These are phyloP conservation scores for Brachypodius melanocephalos DNA, from an alignment of 2,113 vertebrate genomes.

Conservation along the genomic window DNA sequence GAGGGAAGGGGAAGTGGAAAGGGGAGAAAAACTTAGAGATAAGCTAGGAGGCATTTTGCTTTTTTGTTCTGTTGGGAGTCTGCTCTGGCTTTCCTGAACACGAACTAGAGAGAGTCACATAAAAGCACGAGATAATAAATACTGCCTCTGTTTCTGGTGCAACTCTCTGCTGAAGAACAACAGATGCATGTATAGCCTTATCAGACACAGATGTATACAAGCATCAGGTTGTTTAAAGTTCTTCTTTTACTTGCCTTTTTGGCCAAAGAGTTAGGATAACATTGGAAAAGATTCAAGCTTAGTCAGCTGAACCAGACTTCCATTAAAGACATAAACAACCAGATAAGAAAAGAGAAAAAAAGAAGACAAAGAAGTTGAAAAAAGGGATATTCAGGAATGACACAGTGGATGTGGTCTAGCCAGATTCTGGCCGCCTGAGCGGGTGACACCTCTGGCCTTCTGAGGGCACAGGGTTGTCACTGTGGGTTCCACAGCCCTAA, in stretches of 20 bases:
- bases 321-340: background rate
- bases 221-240: background rate
- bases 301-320: background rate
- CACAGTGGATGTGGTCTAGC: background rate
- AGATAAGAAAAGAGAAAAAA: background rate
- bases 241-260: background rate
- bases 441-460: background rate
- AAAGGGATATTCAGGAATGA: background rate
- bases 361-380: background rate
- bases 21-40: background rate
- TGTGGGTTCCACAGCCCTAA: background rate
- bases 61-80: background rate
- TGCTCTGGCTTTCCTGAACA: background rate
- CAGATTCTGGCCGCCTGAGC: background rate
- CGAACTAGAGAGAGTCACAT: background rate
- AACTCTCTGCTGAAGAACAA: background rate
- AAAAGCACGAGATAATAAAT: background rate
- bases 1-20: background rate
- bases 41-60: background rate
- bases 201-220: background rate
- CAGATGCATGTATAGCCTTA: background rate
- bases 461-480: background rate
- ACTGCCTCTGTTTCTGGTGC: background rate
- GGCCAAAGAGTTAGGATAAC: background rate
- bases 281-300: background rate